Conservation (phyloP, 2,888 invertebrate genomes). For the Molorchus minor region DNA sequence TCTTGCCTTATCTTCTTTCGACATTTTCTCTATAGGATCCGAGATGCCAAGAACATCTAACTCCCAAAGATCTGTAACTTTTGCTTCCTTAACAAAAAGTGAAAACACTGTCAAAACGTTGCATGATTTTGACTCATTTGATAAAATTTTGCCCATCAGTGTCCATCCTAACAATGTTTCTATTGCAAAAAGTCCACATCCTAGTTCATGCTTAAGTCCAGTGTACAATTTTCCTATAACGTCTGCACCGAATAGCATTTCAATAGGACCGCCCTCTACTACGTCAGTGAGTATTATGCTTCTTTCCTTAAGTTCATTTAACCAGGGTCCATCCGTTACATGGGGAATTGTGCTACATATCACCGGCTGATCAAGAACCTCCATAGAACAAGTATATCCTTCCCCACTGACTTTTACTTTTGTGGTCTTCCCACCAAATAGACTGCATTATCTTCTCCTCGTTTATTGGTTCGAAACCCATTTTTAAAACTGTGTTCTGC, state of each 20-base stretch:
- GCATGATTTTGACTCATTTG: too few relatives aligned
- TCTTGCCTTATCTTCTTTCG: too few relatives aligned
- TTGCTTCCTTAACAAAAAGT: not conserved
- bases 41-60: not conserved
- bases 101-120: too few relatives aligned
- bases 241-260: too few relatives aligned
- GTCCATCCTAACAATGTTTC: not conserved
- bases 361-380: not conserved
- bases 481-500: not conserved
- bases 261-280: too few relatives aligned
- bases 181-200: not conserved
- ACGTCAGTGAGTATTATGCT: not conserved
- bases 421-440: constrained; percentile 13
- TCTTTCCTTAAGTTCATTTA: not conserved
- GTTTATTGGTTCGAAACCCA: not conserved
- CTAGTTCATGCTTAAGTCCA: too few relatives aligned
- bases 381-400: not conserved
- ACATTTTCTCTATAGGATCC: not conserved
- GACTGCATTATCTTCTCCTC: constrained; percentile 2
- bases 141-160: not conserved
- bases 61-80: not conserved
- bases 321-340: not conserved
- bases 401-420: not conserved
- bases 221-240: too few relatives aligned
- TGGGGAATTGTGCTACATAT: not conserved